Conservation (phyloP, 2,797 vertebrate species). For the Malurus leucopterus region DNA sequence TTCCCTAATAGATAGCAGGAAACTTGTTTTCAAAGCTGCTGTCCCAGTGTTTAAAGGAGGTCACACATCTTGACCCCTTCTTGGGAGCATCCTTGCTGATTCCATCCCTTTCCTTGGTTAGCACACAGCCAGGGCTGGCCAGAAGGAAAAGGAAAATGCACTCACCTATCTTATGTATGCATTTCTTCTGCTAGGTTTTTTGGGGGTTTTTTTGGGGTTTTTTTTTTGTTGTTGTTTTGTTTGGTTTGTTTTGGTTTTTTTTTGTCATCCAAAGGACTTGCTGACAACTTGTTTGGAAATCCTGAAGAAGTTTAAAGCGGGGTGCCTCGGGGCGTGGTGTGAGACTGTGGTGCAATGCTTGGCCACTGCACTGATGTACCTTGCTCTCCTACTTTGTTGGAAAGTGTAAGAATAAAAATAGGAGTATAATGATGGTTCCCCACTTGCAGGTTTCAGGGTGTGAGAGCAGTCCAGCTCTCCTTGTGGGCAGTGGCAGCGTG, state of each 20-base stretch:
- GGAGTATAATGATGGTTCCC: neutral
- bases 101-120: neutral
- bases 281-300: neutral
- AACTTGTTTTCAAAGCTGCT: neutral
- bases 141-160: neutral
- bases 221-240: too few relatives aligned
- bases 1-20: neutral
- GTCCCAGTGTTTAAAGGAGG: neutral
- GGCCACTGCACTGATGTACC: neutral
- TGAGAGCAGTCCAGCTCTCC: neutral
- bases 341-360: fast-evolving
- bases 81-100: neutral
- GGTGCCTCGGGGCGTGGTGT: neutral
- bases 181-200: neutral
- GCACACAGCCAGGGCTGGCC: neutral
- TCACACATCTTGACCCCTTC: fast-evolving
- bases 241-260: neutral
- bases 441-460: too few relatives aligned
- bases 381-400: neutral
- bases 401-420: neutral
- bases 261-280: neutral
- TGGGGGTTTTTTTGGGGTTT: neutral
- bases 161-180: neutral
- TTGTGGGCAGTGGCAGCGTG: fast-evolving
- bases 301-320: neutral